Evolutionary conservation across 2,888 invertebrate genomes (phyloP), one percentile per base, ranked within the genome.

Genomic region (Agrypnus murinus): DNA sequence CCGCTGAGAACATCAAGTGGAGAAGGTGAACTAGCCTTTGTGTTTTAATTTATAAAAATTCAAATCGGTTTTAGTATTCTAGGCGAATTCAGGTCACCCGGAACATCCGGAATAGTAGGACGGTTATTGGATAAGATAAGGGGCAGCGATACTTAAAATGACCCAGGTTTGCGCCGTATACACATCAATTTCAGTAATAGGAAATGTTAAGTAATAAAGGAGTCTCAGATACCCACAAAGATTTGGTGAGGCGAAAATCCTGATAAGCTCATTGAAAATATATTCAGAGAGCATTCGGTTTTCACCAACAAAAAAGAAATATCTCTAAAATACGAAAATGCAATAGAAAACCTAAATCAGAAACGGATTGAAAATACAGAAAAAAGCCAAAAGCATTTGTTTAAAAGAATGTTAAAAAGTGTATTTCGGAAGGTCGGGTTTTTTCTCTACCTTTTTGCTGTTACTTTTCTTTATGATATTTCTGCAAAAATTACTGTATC

Each of bases 381-480:
- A 46, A 17, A 46, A 19, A 10, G 17, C 46, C 10, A 17, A 46
- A 46, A 15, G 17, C 46, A 46, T 19, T 46, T 43, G 43, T 43
- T 43, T 43, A 43, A 43, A 15, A 43, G 43, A 43, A 15, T 43
- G 43, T 65, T 79, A 92, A 92, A 25, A 25, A 25, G 25, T 25
- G 25, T 25, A 25, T 25, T 25, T 25, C 25, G 25, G 25, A 5
- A 25, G 25, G 25, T 25, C 25, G 25, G 25, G 2, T 25, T 25
- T 25, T 5, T 25, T 25, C 25, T 5, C 5, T 3, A 2, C 25
- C 5, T 25, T 25, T 25, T 25, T 25, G 25, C 25, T 25, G 3
- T 25, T 25, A 25, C 3, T 25, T 25, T 25, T 25, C 5, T 25
- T 25, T 25, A 25, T 25, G 5, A 25, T 25, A 2, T 25, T 25